Evolutionary conservation across 2,888 invertebrate species (phyloP).

Genomic region (Graphium colonna): DNA sequence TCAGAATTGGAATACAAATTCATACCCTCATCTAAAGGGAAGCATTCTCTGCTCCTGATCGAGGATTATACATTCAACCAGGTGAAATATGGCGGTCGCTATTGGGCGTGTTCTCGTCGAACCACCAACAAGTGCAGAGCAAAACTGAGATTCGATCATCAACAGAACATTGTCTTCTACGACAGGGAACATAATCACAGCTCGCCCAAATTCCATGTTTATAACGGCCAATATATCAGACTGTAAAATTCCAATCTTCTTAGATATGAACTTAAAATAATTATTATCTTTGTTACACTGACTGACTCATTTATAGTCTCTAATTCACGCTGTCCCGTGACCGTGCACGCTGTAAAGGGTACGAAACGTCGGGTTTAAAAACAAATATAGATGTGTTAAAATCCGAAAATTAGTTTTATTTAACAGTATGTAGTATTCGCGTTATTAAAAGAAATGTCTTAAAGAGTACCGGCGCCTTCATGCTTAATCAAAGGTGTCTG

Average conservation of each 20-base stretch:
- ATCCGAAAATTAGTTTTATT: too few species aligned
- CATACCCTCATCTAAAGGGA: conserved; percentile 26
- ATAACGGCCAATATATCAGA: conserved; percentile 23
- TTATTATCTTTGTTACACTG: too few species aligned
- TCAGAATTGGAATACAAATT: conserved; percentile 11
- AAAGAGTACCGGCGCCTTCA: too few species aligned
- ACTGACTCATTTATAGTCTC: too few species aligned
- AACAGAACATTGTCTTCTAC: conserved; percentile 25
- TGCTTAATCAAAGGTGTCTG: too few species aligned
- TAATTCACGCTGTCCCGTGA: too few species aligned
- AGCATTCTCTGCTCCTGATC: conserved; percentile 28
- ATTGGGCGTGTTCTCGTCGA: conserved; percentile 32
- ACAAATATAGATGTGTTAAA: too few species aligned
- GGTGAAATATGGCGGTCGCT: conserved; percentile 28
- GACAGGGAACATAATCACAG: conserved; percentile 32
- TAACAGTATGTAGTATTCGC: too few species aligned
- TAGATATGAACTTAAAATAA: too few species aligned
- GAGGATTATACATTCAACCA: conserved; percentile 34
- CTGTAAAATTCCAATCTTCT: conserved; percentile 16
- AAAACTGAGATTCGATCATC: conserved; percentile 28
- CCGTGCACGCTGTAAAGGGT: too few species aligned
- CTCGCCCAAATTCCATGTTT: neutral
- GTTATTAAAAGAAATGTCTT: too few species aligned
- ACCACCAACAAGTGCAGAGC: conserved; percentile 30
- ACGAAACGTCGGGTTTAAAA: too few species aligned